phyloP scores from a whole-genome alignment of 2,888 invertebrate species.

The Helicoverpa assulta region DNA sequence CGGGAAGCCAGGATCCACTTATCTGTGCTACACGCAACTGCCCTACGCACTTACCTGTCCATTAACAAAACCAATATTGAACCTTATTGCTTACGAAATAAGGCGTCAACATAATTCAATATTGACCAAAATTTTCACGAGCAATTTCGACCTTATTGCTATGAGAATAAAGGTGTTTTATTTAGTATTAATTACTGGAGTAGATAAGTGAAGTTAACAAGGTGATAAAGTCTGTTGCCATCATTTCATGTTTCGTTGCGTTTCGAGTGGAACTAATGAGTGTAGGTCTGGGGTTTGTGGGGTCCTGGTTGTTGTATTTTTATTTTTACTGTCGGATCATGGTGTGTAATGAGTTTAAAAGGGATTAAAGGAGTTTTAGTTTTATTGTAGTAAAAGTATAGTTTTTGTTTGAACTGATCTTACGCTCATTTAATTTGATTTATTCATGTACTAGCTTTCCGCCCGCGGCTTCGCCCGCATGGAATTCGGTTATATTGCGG shows the following conservation, averaged over 20 bases:
- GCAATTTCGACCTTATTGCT: slow-evolving; percentile 25
- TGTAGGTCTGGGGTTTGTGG: slow-evolving; percentile 34
- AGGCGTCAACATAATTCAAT: slow-evolving; percentile 27
- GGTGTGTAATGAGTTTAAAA: slow-evolving; percentile 26
- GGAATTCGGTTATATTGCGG: no score
- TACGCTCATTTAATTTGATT: no score
- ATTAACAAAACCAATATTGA: slow-evolving; percentile 9
- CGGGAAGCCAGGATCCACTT: slow-evolving; percentile 39
- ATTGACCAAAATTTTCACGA: slow-evolving; percentile 14
- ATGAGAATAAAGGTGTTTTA: slow-evolving; percentile 21
- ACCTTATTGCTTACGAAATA: slow-evolving; percentile 15
- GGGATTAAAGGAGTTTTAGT: slow-evolving; percentile 15
- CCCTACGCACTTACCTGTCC: slow-evolving; percentile 38
- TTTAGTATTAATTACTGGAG: slow-evolving; percentile 56
- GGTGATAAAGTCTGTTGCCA: slow-evolving; percentile 66
- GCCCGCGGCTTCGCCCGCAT: no score
- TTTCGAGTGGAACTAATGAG: slow-evolving; percentile 70
- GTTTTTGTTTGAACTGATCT: neutral
- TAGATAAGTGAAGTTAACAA: slow-evolving; percentile 71
- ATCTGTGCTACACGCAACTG: slow-evolving; percentile 46
- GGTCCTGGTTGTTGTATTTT: slow-evolving; percentile 43
- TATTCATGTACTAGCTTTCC: no score
- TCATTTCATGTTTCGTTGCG: slow-evolving; percentile 62
- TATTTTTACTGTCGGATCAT: slow-evolving; percentile 39
- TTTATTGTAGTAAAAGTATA: slow-evolving; percentile 8